Conservation (phyloP, 92 coral and sea anemone genomes). For the Phenganax stokvisi region DNA sequence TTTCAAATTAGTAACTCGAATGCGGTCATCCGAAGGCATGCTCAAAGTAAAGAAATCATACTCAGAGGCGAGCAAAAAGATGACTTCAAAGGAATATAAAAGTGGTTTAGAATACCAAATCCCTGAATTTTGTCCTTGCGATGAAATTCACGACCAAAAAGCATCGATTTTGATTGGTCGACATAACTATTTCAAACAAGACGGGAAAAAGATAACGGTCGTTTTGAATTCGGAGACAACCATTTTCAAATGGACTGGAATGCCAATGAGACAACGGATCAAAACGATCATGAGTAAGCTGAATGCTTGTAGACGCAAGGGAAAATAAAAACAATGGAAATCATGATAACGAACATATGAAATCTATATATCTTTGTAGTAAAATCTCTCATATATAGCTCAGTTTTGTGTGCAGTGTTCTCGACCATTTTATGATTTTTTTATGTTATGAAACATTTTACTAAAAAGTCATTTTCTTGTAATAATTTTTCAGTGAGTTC, state of each 20-base stretch:
- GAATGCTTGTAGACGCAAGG: not conserved
- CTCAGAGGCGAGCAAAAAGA: not conserved
- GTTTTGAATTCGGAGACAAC: slow-evolving; percentile 8
- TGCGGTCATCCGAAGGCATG: not conserved
- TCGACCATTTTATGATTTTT: too few relatives aligned
- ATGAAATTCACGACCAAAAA: not conserved
- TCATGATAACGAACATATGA: too few relatives aligned
- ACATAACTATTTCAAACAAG: slow-evolving; percentile 3
- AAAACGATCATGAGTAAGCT: not conserved
- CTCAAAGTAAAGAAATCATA: not conserved
- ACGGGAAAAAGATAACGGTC: not conserved
- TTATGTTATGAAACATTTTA: too few relatives aligned
- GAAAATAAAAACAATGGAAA: too few relatives aligned
- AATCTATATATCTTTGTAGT: too few relatives aligned
- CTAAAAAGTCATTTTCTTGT: too few relatives aligned
- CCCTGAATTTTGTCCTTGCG: not conserved
- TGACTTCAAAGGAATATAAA: not conserved
- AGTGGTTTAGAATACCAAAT: not conserved
- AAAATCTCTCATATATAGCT: too few relatives aligned
- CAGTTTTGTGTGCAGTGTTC: too few relatives aligned
- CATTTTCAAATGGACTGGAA: slow-evolving; percentile 1
- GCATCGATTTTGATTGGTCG: not conserved
- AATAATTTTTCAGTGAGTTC: too few relatives aligned
- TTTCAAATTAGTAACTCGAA: not conserved
- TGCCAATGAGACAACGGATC: not conserved